Evolutionary conservation across 2,888 invertebrate genomes (phyloP).

Genomic region (Oligia latruncula): DNA sequence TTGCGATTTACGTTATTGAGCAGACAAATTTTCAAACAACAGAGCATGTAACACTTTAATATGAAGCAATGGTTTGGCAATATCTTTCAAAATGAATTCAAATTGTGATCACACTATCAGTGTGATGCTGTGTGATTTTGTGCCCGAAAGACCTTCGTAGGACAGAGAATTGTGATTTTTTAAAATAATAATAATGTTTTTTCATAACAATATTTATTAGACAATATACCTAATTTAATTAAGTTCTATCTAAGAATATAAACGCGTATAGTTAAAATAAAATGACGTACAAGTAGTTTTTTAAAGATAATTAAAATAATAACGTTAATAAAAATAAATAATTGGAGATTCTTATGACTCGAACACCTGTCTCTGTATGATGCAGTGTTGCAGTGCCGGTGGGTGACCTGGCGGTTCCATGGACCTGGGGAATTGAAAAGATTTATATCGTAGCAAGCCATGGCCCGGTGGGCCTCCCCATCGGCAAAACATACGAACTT

Average conservation of each 20-base stretch:
- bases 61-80: background rate
- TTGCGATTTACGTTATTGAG: background rate
- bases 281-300: background rate
- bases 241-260: background rate
- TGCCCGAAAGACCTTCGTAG: background rate
- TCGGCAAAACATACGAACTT: background rate
- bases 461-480: background rate
- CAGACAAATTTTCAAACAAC: background rate
- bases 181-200: slow-evolving; percentile 7
- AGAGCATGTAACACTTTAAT: background rate
- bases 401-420: slow-evolving; percentile 53
- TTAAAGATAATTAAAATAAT: too few species aligned
- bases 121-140: background rate
- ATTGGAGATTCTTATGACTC: background rate
- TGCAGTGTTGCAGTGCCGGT: slow-evolving; percentile 37
- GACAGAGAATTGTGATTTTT: background rate
- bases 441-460: background rate
- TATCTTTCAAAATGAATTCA: background rate
- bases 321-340: background rate
- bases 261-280: slow-evolving; percentile 1
- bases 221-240: background rate
- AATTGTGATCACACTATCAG: background rate
- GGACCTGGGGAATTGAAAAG: slow-evolving; percentile 34
- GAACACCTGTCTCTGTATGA: slow-evolving; percentile 33
- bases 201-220: background rate